Conservation (phyloP, 2,888 invertebrate genomes). For the Mamestra brassicae region DNA sequence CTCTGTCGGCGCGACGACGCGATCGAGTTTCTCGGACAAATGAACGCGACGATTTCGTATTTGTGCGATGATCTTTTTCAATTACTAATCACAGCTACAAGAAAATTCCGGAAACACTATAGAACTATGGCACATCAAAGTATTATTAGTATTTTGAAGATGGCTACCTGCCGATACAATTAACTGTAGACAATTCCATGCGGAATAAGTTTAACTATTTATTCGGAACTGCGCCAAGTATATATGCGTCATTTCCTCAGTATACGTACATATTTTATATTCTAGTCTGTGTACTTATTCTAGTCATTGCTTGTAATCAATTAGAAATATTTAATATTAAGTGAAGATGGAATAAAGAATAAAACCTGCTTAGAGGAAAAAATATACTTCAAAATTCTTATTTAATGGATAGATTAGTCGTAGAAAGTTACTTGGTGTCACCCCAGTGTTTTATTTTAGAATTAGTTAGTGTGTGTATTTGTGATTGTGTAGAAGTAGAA, state of each 20-base stretch:
- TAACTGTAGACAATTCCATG: no score
- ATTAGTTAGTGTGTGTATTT: not conserved
- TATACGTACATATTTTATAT: not conserved
- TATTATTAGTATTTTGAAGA: no score
- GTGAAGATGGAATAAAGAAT: not conserved
- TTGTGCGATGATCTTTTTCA: no score
- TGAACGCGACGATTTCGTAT: no score
- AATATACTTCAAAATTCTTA: not conserved
- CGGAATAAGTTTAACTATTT: no score
- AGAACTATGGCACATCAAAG: no score
- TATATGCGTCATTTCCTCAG: not conserved
- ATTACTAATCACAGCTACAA: no score
- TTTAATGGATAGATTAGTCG: not conserved
- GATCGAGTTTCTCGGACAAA: no score
- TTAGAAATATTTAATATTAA: not conserved
- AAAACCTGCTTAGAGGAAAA: not conserved
- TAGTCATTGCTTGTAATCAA: not conserved
- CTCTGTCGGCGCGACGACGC: no score
- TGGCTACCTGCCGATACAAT: no score
- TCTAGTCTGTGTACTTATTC: no score
- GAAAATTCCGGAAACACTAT: no score
- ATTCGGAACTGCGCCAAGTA: not conserved
- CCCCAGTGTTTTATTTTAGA: not conserved
- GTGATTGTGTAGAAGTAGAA: conserved; percentile 8
- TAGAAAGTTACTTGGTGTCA: not conserved